Evolutionary conservation across 1,140 invertebrate species (phyloP).

Genomic region (Drosophila lini): DNA sequence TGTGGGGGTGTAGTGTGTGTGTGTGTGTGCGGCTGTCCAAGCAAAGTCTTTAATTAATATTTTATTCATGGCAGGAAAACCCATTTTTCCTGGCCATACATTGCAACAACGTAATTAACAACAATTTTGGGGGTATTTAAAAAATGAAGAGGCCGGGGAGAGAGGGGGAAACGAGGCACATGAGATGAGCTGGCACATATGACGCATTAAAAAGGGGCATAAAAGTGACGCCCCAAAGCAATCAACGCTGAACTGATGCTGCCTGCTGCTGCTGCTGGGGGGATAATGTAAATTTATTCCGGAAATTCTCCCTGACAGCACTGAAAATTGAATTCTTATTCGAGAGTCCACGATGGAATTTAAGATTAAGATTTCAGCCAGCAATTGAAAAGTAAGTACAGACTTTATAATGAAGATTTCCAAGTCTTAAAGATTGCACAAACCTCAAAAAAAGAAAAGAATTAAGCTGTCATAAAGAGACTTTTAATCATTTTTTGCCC

Average conservation of each 20-base stretch:
- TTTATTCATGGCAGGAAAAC: slow-evolving; percentile 63
- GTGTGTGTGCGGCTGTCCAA: slow-evolving; percentile 20
- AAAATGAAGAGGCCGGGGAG: slow-evolving; percentile 14
- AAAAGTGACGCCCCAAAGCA: slow-evolving; percentile 45
- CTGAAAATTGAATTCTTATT: slow-evolving; percentile 57
- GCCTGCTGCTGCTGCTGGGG: slow-evolving; percentile 8
- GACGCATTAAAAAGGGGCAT: slow-evolving; percentile 44
- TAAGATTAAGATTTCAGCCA: slow-evolving; percentile 5
- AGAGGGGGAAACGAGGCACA: background rate
- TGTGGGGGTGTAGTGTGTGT: slow-evolving; percentile 7
- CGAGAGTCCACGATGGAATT: slow-evolving; percentile 5
- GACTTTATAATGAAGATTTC: background rate
- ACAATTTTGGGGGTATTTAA: slow-evolving; percentile 65
- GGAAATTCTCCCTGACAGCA: slow-evolving; percentile 40
- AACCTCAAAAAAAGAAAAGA: slow-evolving; percentile 18
- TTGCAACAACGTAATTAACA: slow-evolving; percentile 69
- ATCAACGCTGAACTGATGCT: slow-evolving; percentile 21
- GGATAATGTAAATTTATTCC: slow-evolving; percentile 63
- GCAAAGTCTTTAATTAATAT: slow-evolving; percentile 79
- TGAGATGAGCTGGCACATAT: slow-evolving; percentile 52
- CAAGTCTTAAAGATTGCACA: slow-evolving; percentile 20
- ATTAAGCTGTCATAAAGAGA: slow-evolving; percentile 69
- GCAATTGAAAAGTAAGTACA: slow-evolving; percentile 13
- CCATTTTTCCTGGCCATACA: slow-evolving; percentile 51
- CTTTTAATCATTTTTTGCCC: slow-evolving; percentile 41